A percentile compares a stretch with the other conserved stretches of the same genome.
These are phyloP conservation scores for Orchesellides sinensis DNA, from an alignment of 2,888 invertebrate genomes.

Conservation along the genomic window DNA sequence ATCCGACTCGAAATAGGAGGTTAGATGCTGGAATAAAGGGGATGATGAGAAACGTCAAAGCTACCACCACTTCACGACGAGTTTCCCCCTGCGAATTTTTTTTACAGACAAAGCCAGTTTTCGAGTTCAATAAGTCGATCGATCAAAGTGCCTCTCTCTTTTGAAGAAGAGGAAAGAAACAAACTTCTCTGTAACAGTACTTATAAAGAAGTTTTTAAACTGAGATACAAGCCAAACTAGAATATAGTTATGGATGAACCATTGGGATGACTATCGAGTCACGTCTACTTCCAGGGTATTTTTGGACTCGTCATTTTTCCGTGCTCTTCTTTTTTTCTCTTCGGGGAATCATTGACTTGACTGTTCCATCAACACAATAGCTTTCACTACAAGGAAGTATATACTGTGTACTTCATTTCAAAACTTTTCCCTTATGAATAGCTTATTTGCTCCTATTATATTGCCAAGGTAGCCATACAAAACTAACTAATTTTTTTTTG, in stretches of 20 bases:
- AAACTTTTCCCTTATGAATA: too few relatives aligned
- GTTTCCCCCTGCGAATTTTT: conserved; percentile 68
- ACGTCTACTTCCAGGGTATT: conserved; percentile 52
- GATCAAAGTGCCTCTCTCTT: conserved; percentile 61
- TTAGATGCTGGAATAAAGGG: conserved; percentile 93
- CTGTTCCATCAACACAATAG: conserved; percentile 51
- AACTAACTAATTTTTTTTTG: too few relatives aligned
- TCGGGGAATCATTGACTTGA: conserved; percentile 66
- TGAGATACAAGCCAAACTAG: conserved; percentile 6
- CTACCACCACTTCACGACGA: conserved; percentile 79
- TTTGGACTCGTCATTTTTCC: conserved; percentile 38
- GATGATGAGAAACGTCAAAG: conserved; percentile 85
- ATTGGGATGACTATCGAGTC: conserved; percentile 53
- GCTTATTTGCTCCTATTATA: too few relatives aligned
- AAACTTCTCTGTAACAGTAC: not conserved
- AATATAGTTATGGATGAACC: conserved; percentile 28
- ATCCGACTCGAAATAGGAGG: conserved; percentile 87
- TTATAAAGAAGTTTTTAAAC: conserved; percentile 13
- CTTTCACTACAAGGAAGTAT: too few relatives aligned
- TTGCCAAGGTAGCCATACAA: too few relatives aligned
- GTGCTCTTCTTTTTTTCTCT: conserved; percentile 42
- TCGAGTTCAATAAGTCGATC: conserved; percentile 70
- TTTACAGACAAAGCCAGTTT: conserved; percentile 57
- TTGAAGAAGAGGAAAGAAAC: not conserved
- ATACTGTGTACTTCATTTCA: too few relatives aligned